phyloP scores from a whole-genome alignment of 2,888 invertebrate species.

The Automeris io region DNA sequence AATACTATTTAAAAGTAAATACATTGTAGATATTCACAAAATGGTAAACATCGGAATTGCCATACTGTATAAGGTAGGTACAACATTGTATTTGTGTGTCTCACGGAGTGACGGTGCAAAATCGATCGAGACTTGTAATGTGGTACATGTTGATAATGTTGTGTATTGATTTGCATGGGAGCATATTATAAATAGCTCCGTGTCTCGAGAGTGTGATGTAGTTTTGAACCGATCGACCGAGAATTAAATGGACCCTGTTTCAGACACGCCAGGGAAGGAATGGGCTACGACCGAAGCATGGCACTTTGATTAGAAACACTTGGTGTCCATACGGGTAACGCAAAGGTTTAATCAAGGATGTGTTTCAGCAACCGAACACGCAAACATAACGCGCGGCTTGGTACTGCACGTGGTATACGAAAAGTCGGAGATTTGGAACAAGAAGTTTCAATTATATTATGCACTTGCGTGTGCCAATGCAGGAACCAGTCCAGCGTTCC shows the following conservation, averaged over 20 bases:
- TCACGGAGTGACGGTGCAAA: constrained; percentile 80
- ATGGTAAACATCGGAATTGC: constrained; percentile 26
- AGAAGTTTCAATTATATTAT: constrained; percentile 75
- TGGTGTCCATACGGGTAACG: constrained; percentile 59
- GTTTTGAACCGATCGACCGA: constrained; percentile 33
- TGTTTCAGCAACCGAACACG: constrained; percentile 68
- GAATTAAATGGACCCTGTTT: constrained; percentile 23
- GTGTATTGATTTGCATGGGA: constrained; percentile 53
- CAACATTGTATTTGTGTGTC: constrained; percentile 40
- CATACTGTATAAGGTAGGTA: constrained; percentile 27
- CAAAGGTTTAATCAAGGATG: constrained; percentile 57
- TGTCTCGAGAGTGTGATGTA: constrained; percentile 41
- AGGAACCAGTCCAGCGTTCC: constrained; percentile 70
- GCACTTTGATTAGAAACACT: constrained; percentile 70
- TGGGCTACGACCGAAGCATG: constrained; percentile 73
- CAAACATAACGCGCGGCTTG: constrained; percentile 66
- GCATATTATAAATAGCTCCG: constrained; percentile 52
- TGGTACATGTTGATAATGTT: constrained; percentile 46
- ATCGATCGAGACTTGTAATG: constrained; percentile 73
- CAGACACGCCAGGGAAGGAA: constrained; percentile 44
- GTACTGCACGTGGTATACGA: constrained; percentile 70
- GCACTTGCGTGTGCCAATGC: constrained; percentile 75
- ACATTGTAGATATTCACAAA: constrained; percentile 27
- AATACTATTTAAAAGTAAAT: constrained; percentile 26
- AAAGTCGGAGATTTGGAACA: constrained; percentile 78